A percentile compares a stretch with the other conserved stretches of the same genome.
Conservation (phyloP, 2,797 vertebrate genomes). For the Bradypodion ventrale region DNA sequence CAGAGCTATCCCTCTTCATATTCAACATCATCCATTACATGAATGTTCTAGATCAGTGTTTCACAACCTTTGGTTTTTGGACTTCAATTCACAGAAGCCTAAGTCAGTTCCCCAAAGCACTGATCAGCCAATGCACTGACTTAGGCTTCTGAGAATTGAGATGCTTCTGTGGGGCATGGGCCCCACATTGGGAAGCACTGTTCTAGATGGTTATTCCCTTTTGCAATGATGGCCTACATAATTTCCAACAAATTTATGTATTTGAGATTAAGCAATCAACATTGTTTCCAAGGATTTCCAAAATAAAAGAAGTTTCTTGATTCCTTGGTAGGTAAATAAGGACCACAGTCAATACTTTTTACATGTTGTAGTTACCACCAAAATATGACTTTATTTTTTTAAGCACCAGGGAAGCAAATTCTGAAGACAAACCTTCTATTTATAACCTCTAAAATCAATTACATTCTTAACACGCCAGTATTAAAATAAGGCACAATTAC, state of each 20-base stretch:
- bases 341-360: neutral
- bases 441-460: neutral
- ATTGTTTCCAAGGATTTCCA: neutral
- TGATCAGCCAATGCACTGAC: too few relatives aligned
- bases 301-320: neutral
- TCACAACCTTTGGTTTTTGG: too few relatives aligned
- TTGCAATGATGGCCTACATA: neutral
- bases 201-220: neutral
- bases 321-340: neutral
- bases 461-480: neutral
- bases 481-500: neutral
- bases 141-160: too few relatives aligned
- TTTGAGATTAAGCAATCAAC: neutral
- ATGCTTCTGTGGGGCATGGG: too few relatives aligned
- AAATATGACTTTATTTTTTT: neutral
- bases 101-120: too few relatives aligned
- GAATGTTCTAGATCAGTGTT: too few relatives aligned
- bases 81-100: too few relatives aligned
- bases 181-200: too few relatives aligned
- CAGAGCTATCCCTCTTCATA: neutral
- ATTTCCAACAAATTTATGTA: neutral
- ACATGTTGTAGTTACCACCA: neutral
- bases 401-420: neutral
- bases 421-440: neutral
- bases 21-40: neutral